Percentiles rank a stretch among this genome's conserved stretches.
Evolutionary conservation across 2,888 invertebrate genomes (phyloP).

Genomic region (Drosophila sordidula): DNA sequence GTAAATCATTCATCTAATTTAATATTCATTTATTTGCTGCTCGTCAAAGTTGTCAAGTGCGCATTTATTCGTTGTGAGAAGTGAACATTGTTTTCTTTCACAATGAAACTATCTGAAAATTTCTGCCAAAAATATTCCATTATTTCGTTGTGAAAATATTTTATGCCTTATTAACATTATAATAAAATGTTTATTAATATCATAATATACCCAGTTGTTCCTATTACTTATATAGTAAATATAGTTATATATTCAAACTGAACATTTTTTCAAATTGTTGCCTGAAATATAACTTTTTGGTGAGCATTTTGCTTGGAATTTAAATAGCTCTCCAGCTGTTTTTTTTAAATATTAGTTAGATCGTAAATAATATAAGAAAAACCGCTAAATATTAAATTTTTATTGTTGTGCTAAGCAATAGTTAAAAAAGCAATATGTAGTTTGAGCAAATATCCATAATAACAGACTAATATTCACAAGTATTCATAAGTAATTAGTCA

Average conservation of each 20-base stretch:
- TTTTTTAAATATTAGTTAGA: background rate
- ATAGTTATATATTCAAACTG: too few species aligned
- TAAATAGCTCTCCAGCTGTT: background rate
- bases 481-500: background rate
- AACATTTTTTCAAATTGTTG: too few species aligned
- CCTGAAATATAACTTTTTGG: background rate
- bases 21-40: constrained; percentile 10
- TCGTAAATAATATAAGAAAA: background rate
- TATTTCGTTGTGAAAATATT: too few species aligned
- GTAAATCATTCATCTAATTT: constrained; percentile 4
- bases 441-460: background rate
- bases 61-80: background rate
- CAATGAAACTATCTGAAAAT: too few species aligned
- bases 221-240: too few species aligned
- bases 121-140: too few species aligned
- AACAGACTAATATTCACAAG: background rate
- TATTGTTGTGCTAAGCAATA: background rate
- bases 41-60: constrained; percentile 1
- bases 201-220: too few species aligned
- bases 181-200: too few species aligned
- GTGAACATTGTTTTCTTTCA: too few species aligned
- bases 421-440: background rate
- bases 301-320: background rate
- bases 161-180: too few species aligned
- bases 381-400: background rate